phyloP scores from a whole-genome alignment of 2,113 vertebrate genomes.

The Tetraodon nigroviridis region DNA sequence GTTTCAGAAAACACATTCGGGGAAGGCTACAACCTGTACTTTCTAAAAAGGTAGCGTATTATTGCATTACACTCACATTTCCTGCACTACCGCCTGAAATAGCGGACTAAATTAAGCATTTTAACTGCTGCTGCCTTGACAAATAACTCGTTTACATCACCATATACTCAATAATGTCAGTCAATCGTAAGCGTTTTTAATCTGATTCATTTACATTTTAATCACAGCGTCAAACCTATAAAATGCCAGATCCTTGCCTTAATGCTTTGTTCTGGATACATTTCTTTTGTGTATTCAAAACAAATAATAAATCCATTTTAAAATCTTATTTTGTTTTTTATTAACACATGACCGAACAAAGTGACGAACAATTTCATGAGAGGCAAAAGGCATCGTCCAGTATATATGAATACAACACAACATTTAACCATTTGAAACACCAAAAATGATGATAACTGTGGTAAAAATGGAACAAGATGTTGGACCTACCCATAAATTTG shows the following conservation, averaged over 20 bases:
- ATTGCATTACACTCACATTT: constrained; percentile 13
- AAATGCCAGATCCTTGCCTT: constrained; percentile 17
- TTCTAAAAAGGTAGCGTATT: background rate
- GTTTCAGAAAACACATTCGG: constrained; percentile 26
- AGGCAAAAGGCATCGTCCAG: background rate
- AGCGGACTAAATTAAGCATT: too few relatives aligned
- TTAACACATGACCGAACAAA: constrained; percentile 9
- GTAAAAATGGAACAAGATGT: background rate
- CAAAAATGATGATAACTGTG: too few relatives aligned
- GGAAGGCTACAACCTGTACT: constrained; percentile 1
- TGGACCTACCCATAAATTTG: background rate
- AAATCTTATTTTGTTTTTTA: background rate
- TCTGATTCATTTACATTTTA: background rate
- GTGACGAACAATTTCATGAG: constrained; percentile 1
- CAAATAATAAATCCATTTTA: background rate
- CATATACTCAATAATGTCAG: background rate
- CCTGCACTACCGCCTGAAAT: too few relatives aligned
- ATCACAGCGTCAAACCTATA: constrained; percentile 16
- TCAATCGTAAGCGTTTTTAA: background rate
- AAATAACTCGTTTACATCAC: constrained; percentile 3
- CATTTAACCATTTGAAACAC: background rate
- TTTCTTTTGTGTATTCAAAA: constrained; percentile 7
- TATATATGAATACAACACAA: constrained; percentile 16
- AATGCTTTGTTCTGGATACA: constrained; percentile 11
- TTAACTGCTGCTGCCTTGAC: constrained; percentile 2